phyloP scores from a whole-genome alignment of 23 tunicate genomes.

The Halocynthia roretzi region DNA sequence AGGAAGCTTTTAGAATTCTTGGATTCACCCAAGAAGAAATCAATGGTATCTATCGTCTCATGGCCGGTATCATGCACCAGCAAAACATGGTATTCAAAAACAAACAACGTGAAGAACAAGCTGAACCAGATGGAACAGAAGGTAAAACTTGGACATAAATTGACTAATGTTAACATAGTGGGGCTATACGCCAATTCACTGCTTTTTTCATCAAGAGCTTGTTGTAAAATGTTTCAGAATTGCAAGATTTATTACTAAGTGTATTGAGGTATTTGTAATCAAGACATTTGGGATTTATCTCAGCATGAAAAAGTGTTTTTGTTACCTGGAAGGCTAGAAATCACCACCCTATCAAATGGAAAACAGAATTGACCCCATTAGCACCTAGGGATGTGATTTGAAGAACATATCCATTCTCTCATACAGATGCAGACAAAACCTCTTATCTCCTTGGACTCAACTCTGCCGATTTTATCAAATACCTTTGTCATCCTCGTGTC shows the following conservation, averaged over 20 bases:
- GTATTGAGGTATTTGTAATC: too few relatives aligned
- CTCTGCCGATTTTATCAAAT: constrained; percentile 90
- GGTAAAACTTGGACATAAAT: constrained; percentile 20
- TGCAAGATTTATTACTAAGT: too few relatives aligned
- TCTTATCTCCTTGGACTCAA: constrained; percentile 91
- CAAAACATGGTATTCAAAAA: constrained; percentile 89
- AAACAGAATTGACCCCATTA: too few relatives aligned
- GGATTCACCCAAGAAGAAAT: constrained; percentile 89
- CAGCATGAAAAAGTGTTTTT: too few relatives aligned
- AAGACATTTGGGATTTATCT: too few relatives aligned
- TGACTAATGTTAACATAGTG: not conserved
- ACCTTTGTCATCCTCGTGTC: constrained; percentile 83
- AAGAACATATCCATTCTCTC: too few relatives aligned
- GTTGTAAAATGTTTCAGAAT: not conserved
- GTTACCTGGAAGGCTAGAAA: too few relatives aligned
- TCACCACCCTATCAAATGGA: too few relatives aligned
- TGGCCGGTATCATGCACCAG: constrained; percentile 91
- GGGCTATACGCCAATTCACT: not conserved
- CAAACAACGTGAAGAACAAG: constrained; percentile 95
- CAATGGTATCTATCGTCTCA: constrained; percentile 70
- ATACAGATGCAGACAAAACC: constrained; percentile 92
- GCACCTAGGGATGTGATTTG: too few relatives aligned
- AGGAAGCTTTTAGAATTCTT: constrained; percentile 88
- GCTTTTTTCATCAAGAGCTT: not conserved
- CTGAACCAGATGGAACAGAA: constrained; percentile 94